Conservation (phyloP, 2,797 vertebrate species). For the Distichodus sexfasciatus region DNA sequence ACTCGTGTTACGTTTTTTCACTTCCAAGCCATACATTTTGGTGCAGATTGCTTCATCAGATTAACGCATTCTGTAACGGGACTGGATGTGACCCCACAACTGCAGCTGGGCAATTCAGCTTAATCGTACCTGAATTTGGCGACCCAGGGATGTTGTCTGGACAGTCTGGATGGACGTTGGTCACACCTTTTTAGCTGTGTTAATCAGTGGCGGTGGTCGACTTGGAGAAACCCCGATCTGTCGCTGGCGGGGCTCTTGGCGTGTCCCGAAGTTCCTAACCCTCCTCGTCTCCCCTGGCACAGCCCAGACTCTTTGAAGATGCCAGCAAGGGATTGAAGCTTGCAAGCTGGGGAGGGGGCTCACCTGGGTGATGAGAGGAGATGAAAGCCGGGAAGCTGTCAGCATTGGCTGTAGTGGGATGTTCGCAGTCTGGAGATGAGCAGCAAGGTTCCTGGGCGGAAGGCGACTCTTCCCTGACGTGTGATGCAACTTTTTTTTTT, state of each 20-base stretch:
- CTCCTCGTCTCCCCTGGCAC: constrained; percentile 20
- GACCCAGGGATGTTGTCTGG: not conserved
- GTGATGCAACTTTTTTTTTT: no score
- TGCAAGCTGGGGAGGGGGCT: not conserved
- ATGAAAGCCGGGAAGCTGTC: constrained; percentile 46
- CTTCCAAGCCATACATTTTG: constrained; percentile 1
- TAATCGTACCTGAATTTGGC: not conserved
- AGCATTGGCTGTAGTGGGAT: constrained; percentile 39
- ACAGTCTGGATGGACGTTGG: not conserved
- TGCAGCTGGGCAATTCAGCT: no score
- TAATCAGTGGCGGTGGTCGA: constrained; percentile 8
- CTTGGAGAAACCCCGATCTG: not conserved
- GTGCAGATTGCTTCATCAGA: constrained; percentile 14
- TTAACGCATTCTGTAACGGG: constrained; percentile 10
- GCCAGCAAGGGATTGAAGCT: constrained; percentile 41
- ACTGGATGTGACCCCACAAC: no score
- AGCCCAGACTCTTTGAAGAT: constrained; percentile 42
- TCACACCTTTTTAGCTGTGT: not conserved
- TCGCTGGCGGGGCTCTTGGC: constrained; percentile 1
- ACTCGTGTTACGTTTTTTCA: constrained; percentile 27
- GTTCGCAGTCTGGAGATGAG: constrained; percentile 36
- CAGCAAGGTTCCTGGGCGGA: constrained; percentile 5
- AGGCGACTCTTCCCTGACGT: no score
- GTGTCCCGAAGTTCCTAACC: no score
- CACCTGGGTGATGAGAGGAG: constrained; percentile 44